These are phyloP conservation scores for Periplaneta americana DNA, from an alignment of 1,140 invertebrate species.

Conservation along the genomic window DNA sequence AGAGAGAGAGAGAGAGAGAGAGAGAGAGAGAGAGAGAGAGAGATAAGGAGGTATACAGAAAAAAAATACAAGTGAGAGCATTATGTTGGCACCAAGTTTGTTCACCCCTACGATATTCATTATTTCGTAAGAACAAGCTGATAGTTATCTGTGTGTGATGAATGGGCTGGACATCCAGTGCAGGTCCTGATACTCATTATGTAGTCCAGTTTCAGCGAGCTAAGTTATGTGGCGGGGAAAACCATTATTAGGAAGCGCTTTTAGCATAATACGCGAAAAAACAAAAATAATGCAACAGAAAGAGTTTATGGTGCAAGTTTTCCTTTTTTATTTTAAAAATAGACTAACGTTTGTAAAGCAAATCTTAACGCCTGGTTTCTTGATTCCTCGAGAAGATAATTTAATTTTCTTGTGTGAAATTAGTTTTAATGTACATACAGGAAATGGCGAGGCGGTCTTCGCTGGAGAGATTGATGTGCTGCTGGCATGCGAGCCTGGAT, in stretches of 20 bases:
- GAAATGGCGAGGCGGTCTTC: background rate
- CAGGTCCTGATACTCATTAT: background rate
- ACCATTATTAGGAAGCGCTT: background rate
- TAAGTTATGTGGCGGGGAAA: background rate
- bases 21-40: too few species aligned
- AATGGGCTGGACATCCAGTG: background rate
- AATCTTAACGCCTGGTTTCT: background rate
- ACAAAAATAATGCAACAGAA: background rate
- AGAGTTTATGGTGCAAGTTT: too few species aligned
- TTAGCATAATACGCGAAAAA: background rate
- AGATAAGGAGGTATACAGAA: too few species aligned
- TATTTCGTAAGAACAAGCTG: background rate
- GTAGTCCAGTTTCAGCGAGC: background rate
- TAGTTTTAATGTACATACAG: background rate
- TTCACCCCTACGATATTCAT: background rate
- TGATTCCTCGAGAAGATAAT: background rate
- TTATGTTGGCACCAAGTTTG: too few species aligned
- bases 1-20: too few species aligned
- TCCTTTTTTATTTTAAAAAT: too few species aligned
- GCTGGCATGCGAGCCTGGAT: background rate
- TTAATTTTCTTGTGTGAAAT: background rate
- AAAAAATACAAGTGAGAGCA: too few species aligned
- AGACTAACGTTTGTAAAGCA: too few species aligned
- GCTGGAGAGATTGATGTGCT: background rate
- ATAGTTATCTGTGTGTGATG: background rate